These are phyloP conservation scores for Mobula hypostoma DNA, from an alignment of 2,113 vertebrate species.

Conservation along the genomic window DNA sequence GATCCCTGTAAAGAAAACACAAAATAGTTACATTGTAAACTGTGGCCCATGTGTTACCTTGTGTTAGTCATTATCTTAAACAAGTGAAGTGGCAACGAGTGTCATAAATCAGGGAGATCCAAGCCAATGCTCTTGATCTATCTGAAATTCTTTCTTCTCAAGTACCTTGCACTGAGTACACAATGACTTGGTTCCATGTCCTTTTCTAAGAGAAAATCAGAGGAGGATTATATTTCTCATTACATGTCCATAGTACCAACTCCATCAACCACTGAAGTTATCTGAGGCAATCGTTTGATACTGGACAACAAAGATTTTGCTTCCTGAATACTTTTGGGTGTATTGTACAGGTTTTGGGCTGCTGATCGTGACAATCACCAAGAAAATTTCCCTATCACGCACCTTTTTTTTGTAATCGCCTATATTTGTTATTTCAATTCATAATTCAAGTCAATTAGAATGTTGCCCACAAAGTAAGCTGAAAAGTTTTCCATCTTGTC, in stretches of 20 bases:
- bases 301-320: too few relatives aligned
- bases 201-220: background rate
- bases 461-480: too few relatives aligned
- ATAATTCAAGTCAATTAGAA: too few relatives aligned
- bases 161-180: background rate
- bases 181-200: background rate
- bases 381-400: too few relatives aligned
- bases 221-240: background rate
- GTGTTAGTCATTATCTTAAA: background rate
- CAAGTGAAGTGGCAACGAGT: background rate
- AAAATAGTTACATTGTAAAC: conserved; percentile 6
- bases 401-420: too few relatives aligned
- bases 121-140: background rate
- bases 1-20: conserved; percentile 65
- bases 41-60: background rate
- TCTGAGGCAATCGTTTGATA: background rate
- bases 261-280: too few relatives aligned
- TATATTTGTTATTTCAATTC: too few relatives aligned
- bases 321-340: too few relatives aligned
- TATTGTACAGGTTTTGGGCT: too few relatives aligned
- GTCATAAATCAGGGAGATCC: background rate
- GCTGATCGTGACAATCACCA: too few relatives aligned
- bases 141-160: background rate
- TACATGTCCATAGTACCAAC: background rate
- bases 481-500: too few relatives aligned